Percentiles rank a stretch among this genome's conserved stretches.
These are phyloP conservation scores for Heterodera filipjevi DNA, from an alignment of 2,888 invertebrate species.

Conservation along the genomic window DNA sequence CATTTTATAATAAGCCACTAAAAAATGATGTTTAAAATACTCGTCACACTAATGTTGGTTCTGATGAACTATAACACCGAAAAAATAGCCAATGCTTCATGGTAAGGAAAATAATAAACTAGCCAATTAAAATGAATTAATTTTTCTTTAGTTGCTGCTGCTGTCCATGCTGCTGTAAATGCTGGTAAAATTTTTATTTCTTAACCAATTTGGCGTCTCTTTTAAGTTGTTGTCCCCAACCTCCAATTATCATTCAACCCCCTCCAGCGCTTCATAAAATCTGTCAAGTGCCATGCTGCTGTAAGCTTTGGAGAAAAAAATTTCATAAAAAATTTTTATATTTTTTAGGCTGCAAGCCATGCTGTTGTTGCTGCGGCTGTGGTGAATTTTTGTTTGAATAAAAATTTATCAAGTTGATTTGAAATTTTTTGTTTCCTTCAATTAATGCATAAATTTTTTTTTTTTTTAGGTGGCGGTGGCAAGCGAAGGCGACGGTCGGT, in stretches of 20 bases:
- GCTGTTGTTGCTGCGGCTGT: conserved; percentile 39
- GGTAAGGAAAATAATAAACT: not conserved
- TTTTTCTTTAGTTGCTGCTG: conserved; percentile 20
- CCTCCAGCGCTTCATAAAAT: conserved; percentile 43
- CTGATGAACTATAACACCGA: not conserved
- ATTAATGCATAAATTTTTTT: no score
- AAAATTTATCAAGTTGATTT: no score
- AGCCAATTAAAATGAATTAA: not conserved
- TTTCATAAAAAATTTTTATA: not conserved
- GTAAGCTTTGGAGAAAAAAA: conserved; percentile 17
- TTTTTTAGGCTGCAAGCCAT: conserved; percentile 33
- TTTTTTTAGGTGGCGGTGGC: conserved; percentile 33
- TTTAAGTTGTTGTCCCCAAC: conserved; percentile 41
- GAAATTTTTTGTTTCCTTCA: no score
- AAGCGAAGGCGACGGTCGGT: conserved; percentile 28
- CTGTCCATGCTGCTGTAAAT: conserved; percentile 31
- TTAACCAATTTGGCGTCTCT: no score
- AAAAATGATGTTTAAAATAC: not conserved
- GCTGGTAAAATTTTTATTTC: conserved; percentile 23
- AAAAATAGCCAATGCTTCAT: not conserved
- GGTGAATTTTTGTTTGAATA: not conserved
- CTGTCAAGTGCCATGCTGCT: conserved; percentile 43
- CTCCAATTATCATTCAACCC: conserved; percentile 42
- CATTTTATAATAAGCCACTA: no score
- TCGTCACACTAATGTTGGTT: not conserved